Conservation (phyloP, 2,888 invertebrate genomes). For the Ceramica pisi region DNA sequence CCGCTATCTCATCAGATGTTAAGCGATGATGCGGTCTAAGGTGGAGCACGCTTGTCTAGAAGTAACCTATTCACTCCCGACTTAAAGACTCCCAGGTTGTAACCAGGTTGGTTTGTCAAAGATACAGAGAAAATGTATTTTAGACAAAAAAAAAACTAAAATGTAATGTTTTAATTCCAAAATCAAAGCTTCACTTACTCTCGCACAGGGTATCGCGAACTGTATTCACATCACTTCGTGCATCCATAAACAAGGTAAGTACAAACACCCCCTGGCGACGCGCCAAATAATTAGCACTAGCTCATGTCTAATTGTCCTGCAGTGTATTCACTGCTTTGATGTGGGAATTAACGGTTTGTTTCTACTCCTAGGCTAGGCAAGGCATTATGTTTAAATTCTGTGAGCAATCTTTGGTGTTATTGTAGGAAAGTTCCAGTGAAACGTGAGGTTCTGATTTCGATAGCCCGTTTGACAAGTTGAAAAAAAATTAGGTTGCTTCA, state of each 20-base stretch:
- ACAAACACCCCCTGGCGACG: constrained; percentile 55
- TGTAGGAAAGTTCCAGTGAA: not conserved
- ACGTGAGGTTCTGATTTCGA: not conserved
- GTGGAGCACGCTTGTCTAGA: no score
- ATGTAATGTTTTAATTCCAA: no score
- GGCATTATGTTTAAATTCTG: constrained; percentile 25
- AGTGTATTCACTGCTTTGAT: constrained; percentile 51
- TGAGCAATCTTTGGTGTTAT: not conserved
- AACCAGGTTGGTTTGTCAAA: no score
- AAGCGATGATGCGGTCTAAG: no score
- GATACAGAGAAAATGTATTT: no score
- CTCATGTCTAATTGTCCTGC: constrained; percentile 52
- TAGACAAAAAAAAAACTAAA: no score
- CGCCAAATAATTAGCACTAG: constrained; percentile 56
- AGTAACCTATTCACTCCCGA: no score
- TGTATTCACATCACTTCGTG: constrained; percentile 17
- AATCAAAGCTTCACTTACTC: no score
- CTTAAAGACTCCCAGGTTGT: no score
- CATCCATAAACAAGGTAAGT: not conserved
- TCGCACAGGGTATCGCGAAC: constrained; percentile 4
- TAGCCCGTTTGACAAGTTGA: no score
- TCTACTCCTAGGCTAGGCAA: constrained; percentile 4
- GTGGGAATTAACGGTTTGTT: constrained; percentile 36
- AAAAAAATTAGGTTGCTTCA: not conserved
- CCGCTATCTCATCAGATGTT: no score